Conservation (phyloP, 2,113 vertebrate genomes). For the Clupea harengus region DNA sequence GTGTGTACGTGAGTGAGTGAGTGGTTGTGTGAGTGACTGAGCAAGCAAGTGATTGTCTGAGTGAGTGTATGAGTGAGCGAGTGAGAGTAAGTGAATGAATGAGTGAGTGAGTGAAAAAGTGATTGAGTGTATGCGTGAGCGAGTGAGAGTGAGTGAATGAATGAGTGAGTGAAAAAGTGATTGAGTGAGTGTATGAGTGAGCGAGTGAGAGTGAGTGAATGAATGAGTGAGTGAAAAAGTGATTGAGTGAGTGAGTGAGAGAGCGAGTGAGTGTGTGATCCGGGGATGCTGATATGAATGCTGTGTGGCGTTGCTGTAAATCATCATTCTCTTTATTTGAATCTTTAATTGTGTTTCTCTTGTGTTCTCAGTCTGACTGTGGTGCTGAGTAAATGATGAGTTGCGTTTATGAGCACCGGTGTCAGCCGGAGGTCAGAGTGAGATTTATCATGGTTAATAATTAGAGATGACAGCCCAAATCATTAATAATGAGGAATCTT, state of each 20-base stretch:
- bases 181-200: not conserved
- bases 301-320: not conserved
- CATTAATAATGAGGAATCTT: conserved; percentile 63
- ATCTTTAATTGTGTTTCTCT: not conserved
- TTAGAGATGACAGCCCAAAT: conserved; percentile 59
- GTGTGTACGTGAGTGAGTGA: not conserved
- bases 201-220: too few relatives aligned
- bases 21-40: not conserved
- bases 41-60: not conserved
- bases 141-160: too few relatives aligned
- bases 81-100: not conserved
- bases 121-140: too few relatives aligned
- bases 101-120: not conserved
- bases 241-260: not conserved
- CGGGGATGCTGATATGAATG: not conserved
- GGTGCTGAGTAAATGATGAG: not conserved
- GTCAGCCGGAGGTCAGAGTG: conserved; percentile 42
- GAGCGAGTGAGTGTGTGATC: not conserved
- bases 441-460: conserved; percentile 56
- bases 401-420: conserved; percentile 15
- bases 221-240: not conserved
- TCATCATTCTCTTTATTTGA: not conserved
- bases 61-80: not conserved
- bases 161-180: not conserved
- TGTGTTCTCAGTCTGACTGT: not conserved